Evolutionary conservation across 1,140 invertebrate genomes (phyloP).

Genomic region (Episyrphus balteatus): DNA sequence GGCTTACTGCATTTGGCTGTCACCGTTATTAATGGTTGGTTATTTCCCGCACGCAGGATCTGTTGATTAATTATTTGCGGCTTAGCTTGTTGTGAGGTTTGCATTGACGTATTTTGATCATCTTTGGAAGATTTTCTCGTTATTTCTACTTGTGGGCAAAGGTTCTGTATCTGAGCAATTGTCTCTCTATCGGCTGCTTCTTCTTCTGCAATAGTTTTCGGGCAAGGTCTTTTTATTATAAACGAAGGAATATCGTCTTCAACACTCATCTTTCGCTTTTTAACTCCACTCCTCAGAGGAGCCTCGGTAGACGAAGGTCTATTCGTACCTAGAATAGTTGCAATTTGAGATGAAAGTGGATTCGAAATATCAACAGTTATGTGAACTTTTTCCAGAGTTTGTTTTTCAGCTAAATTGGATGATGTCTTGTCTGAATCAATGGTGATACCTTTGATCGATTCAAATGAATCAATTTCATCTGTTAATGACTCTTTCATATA

Average conservation of each 20-base stretch:
- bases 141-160: constrained; percentile 6
- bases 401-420: not conserved
- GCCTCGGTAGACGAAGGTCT: not conserved
- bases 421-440: not conserved
- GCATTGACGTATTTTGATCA: not conserved
- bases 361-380: constrained; percentile 7
- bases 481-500: too few relatives aligned
- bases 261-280: constrained; percentile 5
- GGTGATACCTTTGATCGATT: not conserved
- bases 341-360: constrained; percentile 8
- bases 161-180: constrained; percentile 3
- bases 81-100: not conserved
- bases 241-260: constrained; percentile 10
- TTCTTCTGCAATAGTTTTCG: not conserved
- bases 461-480: not conserved
- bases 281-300: not conserved
- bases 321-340: constrained; percentile 4
- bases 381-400: constrained; percentile 4
- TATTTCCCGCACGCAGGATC: constrained; percentile 3
- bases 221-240: constrained; percentile 6
- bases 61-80: not conserved
- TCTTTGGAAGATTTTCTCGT: constrained; percentile 1
- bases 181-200: not conserved
- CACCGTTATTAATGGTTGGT: constrained; percentile 43
- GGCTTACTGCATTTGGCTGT: not conserved